Base-by-base conservation (phyloP, 2,797 vertebrate species). In the Vespertilio murinus region DNA sequence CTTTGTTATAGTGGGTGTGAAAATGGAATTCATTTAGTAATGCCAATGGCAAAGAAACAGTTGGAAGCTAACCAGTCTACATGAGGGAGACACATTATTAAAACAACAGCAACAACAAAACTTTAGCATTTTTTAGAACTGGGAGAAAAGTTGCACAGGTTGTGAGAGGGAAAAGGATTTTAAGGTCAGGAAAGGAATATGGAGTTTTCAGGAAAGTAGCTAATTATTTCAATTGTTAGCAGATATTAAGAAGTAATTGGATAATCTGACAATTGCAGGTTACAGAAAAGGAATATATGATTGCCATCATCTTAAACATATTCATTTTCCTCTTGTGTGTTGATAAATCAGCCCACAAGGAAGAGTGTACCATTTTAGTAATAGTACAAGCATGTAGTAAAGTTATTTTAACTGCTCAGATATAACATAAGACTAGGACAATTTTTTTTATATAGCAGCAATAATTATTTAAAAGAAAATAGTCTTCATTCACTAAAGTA, bases 321-420 rank as follows among this genome's bases (percentile, higher is more conserved):
- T 47, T 87, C n/a, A 77, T 71, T 93, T 93, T 23, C 61, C n/a
- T 90, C n/a, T 91, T 33, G 9, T 28, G 25, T 92, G 52, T 52
- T 83, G 42, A 74, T 67, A 74, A 61, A 64, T 77, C 45, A 75
- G 7, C 16, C 16, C 23, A 47, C 6, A 81, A 61, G 61, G n/a
- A 70, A 87, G 42, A 77, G 2, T 33, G 2, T 47, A 70, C 10
- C 18, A 81, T 70, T 81, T 9, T 71, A 90, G 30, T 18, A 70
- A 90, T 52, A 87, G 52, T 71, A 71, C 4, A 73, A 81, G 28
- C 22, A 69, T 23, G 64, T 33, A 84, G 78, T 47, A 67, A 83
- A 93, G 84, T 83, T 71, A 78, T 71, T 90, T 86, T 86, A 87
- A 75, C 77, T 86, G n/a, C 35, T 47, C 38, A 8, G 75, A 23